Conservation (phyloP, 2,113 vertebrate genomes). For the Notothenia rossii region DNA sequence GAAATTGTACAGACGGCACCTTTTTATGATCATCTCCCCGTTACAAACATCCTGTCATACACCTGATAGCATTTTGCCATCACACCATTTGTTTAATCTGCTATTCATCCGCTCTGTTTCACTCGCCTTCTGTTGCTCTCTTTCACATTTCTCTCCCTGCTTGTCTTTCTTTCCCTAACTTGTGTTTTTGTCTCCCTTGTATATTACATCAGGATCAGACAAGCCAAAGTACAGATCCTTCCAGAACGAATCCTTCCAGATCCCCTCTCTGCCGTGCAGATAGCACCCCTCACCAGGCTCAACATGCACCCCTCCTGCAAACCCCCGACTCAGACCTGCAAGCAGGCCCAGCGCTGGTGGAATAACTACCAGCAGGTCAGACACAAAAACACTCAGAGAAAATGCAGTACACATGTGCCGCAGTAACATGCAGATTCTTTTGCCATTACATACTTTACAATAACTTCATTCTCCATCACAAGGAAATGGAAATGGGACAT, state of each 20-base stretch:
- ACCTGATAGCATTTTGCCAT: slow-evolving; percentile 7
- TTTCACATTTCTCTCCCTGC: not conserved
- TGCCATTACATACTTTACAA: not conserved
- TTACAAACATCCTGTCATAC: slow-evolving; percentile 38
- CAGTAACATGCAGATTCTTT: not conserved
- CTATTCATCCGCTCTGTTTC: slow-evolving; percentile 24
- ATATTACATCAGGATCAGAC: slow-evolving; percentile 87
- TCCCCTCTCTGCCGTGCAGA: slow-evolving; percentile 91
- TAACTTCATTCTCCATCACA: not conserved
- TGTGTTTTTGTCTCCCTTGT: slow-evolving; percentile 2
- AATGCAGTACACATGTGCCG: not conserved
- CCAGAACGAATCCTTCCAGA: slow-evolving; percentile 93
- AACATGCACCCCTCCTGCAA: slow-evolving; percentile 85
- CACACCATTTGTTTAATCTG: slow-evolving; percentile 39
- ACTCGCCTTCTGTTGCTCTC: not conserved
- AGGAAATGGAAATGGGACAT: not conserved
- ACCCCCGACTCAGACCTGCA: slow-evolving; percentile 82
- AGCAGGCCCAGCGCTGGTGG: slow-evolving; percentile 86
- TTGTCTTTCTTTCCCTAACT: not conserved
- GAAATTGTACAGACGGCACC: slow-evolving; percentile 14
- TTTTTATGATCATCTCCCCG: slow-evolving; percentile 29
- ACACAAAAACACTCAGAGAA: not conserved
- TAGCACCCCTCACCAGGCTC: slow-evolving; percentile 87
- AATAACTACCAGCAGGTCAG: slow-evolving; percentile 92
- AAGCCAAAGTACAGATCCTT: slow-evolving; percentile 97